Evolutionary conservation across 2,888 invertebrate species (phyloP).

Genomic region (Anoplius nigerrimus): DNA sequence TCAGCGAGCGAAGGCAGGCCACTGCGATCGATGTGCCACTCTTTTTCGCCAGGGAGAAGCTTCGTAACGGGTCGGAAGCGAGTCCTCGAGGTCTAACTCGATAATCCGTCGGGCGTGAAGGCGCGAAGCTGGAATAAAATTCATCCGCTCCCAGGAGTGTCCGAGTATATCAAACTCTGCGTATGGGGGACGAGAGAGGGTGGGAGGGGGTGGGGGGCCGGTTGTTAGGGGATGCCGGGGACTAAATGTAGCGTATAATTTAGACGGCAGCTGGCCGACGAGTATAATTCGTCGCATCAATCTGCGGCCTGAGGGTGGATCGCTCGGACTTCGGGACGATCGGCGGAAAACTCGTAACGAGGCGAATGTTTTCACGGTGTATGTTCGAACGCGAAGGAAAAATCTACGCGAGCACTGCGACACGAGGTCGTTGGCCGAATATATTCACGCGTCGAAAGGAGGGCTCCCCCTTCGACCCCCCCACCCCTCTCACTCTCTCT

Average conservation of each 20-base stretch:
- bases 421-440: slow-evolving; percentile 3
- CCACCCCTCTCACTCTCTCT: slow-evolving; percentile 59
- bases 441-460: slow-evolving; percentile 20
- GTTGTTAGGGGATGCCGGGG: slow-evolving; percentile 53
- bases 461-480: background rate
- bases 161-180: slow-evolving; percentile 59
- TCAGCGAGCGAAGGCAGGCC: no score
- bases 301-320: slow-evolving; percentile 69
- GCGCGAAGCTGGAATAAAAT: slow-evolving; percentile 64
- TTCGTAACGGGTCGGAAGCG: no score
- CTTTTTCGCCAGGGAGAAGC: no score
- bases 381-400: slow-evolving; percentile 3
- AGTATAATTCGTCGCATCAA: slow-evolving; percentile 73
- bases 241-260: slow-evolving; percentile 73
- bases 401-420: slow-evolving; percentile 20
- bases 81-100: no score
- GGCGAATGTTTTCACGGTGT: no score
- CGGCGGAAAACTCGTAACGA: no score
- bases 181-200: slow-evolving; percentile 36
- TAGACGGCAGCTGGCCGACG: slow-evolving; percentile 68
- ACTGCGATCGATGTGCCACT: no score
- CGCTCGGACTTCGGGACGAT: slow-evolving; percentile 41
- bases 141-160: slow-evolving; percentile 59
- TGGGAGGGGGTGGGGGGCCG: slow-evolving; percentile 39
- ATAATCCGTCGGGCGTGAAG: slow-evolving; percentile 31